These are phyloP conservation scores for Potorous gilbertii DNA, from an alignment of 2,797 vertebrate genomes.

Conservation along the genomic window DNA sequence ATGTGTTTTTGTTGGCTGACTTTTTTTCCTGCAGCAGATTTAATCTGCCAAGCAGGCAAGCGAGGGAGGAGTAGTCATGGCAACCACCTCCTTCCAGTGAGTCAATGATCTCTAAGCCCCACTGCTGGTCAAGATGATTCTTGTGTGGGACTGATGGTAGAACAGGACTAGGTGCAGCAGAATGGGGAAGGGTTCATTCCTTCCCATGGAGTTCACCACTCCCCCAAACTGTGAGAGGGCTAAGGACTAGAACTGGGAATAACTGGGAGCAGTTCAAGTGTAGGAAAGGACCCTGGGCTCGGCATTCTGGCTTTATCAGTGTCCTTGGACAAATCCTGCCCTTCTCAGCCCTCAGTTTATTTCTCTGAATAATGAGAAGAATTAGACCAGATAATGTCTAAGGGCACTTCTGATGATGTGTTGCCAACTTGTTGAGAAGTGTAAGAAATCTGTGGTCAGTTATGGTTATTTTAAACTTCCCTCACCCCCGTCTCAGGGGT, in stretches of 20 bases:
- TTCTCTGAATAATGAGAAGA: neutral
- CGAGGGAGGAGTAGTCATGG: conserved; percentile 77
- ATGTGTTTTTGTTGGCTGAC: neutral
- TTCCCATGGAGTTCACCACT: neutral
- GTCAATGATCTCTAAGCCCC: conserved; percentile 53
- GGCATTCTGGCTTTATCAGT: neutral
- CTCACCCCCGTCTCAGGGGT: neutral
- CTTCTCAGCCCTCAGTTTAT: neutral
- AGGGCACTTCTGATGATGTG: neutral
- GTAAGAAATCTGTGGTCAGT: neutral
- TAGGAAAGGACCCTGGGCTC: neutral
- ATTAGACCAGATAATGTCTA: neutral
- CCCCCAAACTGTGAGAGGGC: neutral
- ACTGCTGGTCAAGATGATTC: neutral
- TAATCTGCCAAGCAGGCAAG: conserved; percentile 52
- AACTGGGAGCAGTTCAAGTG: neutral
- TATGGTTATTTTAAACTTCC: neutral
- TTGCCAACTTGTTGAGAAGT: neutral
- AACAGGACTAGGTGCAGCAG: neutral
- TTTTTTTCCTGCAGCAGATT: conserved; percentile 5
- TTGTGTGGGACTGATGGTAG: neutral
- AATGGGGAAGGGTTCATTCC: neutral
- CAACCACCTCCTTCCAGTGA: conserved; percentile 66
- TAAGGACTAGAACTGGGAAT: neutral
- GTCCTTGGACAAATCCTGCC: neutral